phyloP scores from a whole-genome alignment of 37 sponge, comb jelly and placozoan genomes.

The Halichondria panicea region DNA sequence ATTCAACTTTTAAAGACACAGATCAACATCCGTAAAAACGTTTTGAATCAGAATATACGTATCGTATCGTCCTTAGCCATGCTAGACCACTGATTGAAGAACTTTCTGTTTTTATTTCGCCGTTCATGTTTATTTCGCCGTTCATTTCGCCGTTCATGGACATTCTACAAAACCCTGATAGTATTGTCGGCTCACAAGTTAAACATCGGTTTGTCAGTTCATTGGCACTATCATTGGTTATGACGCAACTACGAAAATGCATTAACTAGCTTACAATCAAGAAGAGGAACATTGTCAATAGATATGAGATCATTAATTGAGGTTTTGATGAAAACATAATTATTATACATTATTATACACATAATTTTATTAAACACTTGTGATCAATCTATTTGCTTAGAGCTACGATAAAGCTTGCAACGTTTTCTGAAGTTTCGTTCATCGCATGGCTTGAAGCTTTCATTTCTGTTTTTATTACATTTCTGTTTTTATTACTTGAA shows the following conservation, averaged over 20 bases:
- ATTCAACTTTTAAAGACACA: slow-evolving; percentile 9
- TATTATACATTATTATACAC: no score
- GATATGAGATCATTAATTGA: no score
- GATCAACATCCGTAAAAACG: slow-evolving; percentile 31
- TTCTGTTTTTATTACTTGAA: no score
- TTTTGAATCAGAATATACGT: slow-evolving; percentile 8
- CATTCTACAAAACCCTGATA: neutral
- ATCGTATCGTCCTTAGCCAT: slow-evolving; percentile 1
- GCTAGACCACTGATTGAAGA: slow-evolving; percentile 9
- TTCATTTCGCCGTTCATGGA: neutral
- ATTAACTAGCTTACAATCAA: slow-evolving; percentile 16
- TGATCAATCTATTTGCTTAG: no score
- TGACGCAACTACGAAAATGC: neutral
- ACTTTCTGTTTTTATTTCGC: neutral
- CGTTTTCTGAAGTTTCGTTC: no score
- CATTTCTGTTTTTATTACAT: no score
- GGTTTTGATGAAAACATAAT: no score
- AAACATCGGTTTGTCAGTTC: slow-evolving; percentile 6
- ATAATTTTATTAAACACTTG: no score
- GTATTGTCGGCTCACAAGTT: neutral
- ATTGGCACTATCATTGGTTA: slow-evolving; percentile 34
- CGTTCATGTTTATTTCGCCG: neutral
- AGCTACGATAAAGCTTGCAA: no score
- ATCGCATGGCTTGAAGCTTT: no score
- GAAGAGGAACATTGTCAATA: slow-evolving; percentile 43